These are phyloP conservation scores for Clostera curtula DNA, from an alignment of 2,888 invertebrate genomes.

Conservation along the genomic window DNA sequence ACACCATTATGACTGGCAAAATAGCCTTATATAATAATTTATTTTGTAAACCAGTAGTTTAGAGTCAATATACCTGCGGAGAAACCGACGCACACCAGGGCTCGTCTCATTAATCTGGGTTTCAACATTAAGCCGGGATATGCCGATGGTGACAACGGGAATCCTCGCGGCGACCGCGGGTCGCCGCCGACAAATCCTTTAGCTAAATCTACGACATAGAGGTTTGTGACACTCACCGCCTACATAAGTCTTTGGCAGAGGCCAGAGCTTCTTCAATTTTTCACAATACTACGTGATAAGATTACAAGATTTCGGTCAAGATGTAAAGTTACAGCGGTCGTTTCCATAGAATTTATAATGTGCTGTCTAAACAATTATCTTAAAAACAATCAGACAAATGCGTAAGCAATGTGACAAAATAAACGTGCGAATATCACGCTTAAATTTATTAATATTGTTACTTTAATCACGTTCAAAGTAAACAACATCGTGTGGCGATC, in stretches of 20 bases:
- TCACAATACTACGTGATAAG: no score
- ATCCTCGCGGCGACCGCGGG: conserved; percentile 52
- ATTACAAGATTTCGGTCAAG: no score
- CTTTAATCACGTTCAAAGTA: conserved; percentile 49
- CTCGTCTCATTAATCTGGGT: conserved; percentile 68
- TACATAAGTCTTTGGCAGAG: conserved; percentile 15
- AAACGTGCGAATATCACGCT: conserved; percentile 10
- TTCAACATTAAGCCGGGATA: conserved; percentile 62
- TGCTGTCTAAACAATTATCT: no score
- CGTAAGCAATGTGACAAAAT: conserved; percentile 10
- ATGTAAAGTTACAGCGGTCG: no score
- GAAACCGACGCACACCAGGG: conserved; percentile 29
- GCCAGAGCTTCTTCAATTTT: no score
- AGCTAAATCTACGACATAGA: conserved; percentile 51
- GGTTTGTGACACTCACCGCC: conserved; percentile 21
- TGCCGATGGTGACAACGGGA: conserved; percentile 63
- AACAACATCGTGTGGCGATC: conserved; percentile 39
- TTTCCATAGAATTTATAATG: no score
- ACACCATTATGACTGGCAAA: no score
- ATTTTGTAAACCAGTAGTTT: neutral
- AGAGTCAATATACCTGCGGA: conserved; percentile 21
- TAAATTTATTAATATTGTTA: conserved; percentile 39
- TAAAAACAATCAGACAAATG: no score
- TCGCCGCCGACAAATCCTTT: conserved; percentile 56
- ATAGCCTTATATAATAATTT: neutral